Conservation (phyloP, 2,113 vertebrate species). For the Ptyas mucosa region DNA sequence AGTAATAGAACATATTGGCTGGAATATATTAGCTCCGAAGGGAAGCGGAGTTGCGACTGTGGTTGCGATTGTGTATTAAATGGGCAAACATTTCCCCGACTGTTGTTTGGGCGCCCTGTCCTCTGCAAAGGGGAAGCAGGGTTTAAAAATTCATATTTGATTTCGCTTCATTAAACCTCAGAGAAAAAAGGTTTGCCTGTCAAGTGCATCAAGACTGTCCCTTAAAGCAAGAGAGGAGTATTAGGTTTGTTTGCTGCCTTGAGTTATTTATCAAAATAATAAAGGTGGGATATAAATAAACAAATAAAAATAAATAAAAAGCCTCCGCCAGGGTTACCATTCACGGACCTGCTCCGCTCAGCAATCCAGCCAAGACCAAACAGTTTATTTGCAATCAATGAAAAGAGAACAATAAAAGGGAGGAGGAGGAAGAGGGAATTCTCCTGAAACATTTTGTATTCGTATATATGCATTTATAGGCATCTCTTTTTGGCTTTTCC, state of each 20-base stretch:
- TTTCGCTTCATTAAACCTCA: background rate
- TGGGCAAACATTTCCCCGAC: background rate
- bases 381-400: no score
- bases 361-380: background rate
- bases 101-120: background rate
- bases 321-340: background rate
- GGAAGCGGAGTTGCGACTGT: background rate
- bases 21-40: background rate
- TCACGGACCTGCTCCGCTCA: background rate
- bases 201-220: background rate
- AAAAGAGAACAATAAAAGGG: background rate
- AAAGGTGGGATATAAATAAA: background rate
- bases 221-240: background rate
- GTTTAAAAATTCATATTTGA: background rate
- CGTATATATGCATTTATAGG: no score
- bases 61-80: background rate
- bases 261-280: background rate
- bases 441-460: no score
- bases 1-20: background rate
- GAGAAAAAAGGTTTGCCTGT: background rate
- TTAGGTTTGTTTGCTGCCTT: background rate
- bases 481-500: conserved; percentile 10
- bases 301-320: background rate
- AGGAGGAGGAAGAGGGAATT: background rate
- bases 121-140: background rate